phyloP scores from a whole-genome alignment of 2,888 invertebrate genomes.

The Chrysolina americana region DNA sequence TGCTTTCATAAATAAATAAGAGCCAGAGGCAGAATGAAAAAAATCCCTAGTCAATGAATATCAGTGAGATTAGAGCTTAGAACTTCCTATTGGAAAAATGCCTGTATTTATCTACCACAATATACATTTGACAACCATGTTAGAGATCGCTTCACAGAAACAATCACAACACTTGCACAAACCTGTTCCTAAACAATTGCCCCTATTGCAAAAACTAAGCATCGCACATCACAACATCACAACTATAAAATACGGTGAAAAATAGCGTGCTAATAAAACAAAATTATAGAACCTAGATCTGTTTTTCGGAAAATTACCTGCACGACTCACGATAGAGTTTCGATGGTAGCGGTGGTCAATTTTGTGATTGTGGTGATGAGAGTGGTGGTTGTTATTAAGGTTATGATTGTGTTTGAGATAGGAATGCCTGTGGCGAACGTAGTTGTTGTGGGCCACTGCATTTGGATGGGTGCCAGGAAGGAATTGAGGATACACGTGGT shows the following conservation, averaged over 20 bases:
- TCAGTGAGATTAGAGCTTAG: too few species aligned
- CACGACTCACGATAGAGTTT: constrained; percentile 74
- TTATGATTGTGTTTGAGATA: constrained; percentile 73
- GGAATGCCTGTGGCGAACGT: constrained; percentile 67
- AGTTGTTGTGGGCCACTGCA: constrained; percentile 73
- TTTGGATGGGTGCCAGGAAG: constrained; percentile 91
- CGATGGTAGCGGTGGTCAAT: constrained; percentile 75
- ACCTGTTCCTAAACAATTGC: neutral
- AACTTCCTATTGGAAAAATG: too few species aligned
- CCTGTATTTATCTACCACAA: too few species aligned
- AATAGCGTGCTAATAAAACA: constrained; percentile 35
- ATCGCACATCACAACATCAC: constrained; percentile 16
- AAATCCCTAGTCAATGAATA: too few species aligned
- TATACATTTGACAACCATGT: too few species aligned
- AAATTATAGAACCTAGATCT: constrained; percentile 30
- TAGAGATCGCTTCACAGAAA: too few species aligned
- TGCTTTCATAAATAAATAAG: too few species aligned
- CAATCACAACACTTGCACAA: too few species aligned
- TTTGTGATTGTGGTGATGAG: constrained; percentile 75
- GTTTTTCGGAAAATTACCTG: constrained; percentile 69
- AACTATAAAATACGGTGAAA: constrained; percentile 30
- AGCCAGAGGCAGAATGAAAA: too few species aligned
- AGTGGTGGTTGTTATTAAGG: constrained; percentile 76
- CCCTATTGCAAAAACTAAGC: constrained; percentile 2
- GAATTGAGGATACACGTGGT: constrained; percentile 95